Evolutionary conservation across 2,113 vertebrate species (phyloP).

Genomic region (Noturus placidus): DNA sequence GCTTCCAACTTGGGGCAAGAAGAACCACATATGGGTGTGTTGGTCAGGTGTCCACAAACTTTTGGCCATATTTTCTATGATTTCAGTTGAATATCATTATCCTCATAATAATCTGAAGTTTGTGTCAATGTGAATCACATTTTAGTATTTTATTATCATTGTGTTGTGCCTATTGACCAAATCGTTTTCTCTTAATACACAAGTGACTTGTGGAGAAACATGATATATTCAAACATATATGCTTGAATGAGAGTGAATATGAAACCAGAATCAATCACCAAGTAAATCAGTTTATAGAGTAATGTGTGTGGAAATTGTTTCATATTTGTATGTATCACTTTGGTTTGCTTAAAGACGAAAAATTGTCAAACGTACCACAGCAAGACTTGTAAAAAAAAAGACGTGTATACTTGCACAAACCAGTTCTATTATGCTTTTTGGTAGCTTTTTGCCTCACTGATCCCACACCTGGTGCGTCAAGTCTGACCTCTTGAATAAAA

Average conservation of each 20-base stretch:
- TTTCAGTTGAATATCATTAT: neutral
- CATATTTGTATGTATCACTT: neutral
- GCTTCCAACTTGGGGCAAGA: neutral
- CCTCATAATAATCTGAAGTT: neutral
- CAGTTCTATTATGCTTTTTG: neutral
- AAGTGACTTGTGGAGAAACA: neutral
- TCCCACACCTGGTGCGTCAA: neutral
- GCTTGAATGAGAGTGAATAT: no score
- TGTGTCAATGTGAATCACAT: neutral
- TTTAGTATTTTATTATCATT: neutral
- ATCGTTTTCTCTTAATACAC: neutral
- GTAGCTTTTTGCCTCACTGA: neutral
- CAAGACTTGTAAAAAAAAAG: neutral
- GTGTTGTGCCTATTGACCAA: neutral
- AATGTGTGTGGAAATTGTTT: constrained; percentile 2
- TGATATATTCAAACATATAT: neutral
- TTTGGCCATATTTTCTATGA: neutral
- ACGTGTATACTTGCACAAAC: neutral
- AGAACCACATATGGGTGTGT: neutral
- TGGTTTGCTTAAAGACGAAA: neutral
- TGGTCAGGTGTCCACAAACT: neutral
- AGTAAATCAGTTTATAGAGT: neutral
- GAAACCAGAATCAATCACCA: neutral
- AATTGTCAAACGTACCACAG: neutral
- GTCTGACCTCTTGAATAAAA: neutral